These are phyloP conservation scores for Hylaeus volcanicus DNA, from an alignment of 1,140 invertebrate genomes.

Conservation along the genomic window DNA sequence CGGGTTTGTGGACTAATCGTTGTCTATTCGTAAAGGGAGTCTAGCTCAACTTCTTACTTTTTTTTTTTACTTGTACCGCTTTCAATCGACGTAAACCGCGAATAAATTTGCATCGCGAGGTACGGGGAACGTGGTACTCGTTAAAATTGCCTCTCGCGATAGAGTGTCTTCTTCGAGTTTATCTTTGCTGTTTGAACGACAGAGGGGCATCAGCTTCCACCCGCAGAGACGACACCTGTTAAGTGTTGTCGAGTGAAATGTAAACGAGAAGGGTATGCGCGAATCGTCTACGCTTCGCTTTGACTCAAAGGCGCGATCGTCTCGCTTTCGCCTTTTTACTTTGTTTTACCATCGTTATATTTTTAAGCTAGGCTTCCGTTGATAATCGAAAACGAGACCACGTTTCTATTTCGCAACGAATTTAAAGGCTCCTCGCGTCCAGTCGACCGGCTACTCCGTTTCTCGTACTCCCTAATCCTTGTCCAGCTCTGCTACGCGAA, in stretches of 20 bases:
- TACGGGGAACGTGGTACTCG: not conserved
- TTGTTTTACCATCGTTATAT: too few species aligned
- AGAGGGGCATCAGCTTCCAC: constrained; percentile 30
- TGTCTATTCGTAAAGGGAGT: too few species aligned
- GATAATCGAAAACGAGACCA: too few species aligned
- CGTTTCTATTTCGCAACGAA: not conserved
- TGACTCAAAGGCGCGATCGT: constrained; percentile 29
- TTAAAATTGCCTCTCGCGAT: not conserved
- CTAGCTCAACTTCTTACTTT: too few species aligned
- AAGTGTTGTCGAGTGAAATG: constrained; percentile 58
- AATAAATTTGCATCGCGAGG: not conserved
- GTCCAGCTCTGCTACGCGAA: constrained; percentile 1
- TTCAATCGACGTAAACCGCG: not conserved
- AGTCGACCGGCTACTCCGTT: not conserved
- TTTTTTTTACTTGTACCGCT: too few species aligned
- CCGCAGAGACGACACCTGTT: constrained; percentile 54
- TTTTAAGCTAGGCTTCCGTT: too few species aligned
- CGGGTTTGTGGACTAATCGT: too few species aligned
- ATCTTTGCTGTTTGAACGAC: constrained; percentile 34
- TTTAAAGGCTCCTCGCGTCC: not conserved
- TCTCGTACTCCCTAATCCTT: not conserved
- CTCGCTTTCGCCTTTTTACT: not conserved
- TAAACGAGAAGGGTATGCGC: constrained; percentile 49
- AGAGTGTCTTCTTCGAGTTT: not conserved
- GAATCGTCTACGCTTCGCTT: not conserved